phyloP scores from a whole-genome alignment of 2,113 vertebrate genomes.

The Myotis yumanensis region DNA sequence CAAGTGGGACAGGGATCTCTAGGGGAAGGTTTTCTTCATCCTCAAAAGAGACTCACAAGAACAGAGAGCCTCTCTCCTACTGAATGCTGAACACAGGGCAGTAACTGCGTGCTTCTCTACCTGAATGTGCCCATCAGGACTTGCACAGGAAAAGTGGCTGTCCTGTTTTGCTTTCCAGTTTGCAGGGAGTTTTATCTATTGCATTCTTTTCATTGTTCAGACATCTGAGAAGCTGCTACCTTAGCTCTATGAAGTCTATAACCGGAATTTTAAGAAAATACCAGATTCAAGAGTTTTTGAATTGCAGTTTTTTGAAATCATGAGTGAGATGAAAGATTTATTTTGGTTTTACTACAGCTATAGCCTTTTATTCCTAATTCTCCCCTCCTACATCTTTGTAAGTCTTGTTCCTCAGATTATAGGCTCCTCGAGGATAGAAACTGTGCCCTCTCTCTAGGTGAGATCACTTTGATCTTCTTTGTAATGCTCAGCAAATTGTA shows the following conservation, averaged over 20 bases:
- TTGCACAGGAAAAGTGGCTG: neutral
- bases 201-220: neutral
- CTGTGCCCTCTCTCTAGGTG: neutral
- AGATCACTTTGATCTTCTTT: neutral
- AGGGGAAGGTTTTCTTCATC: neutral
- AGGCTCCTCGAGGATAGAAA: neutral
- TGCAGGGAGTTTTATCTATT: neutral
- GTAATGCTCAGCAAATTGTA: neutral
- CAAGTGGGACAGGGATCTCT: neutral
- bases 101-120: no score
- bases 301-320: conserved; percentile 12
- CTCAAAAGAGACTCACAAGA: neutral
- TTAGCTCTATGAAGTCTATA: neutral
- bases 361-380: neutral
- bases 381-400: neutral
- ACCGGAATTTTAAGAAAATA: neutral
- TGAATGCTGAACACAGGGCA: neutral
- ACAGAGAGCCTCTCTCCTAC: neutral
- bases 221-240: neutral
- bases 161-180: neutral
- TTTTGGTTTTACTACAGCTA: neutral
- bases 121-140: neutral
- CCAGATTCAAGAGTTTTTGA: neutral
- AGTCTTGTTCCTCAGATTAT: neutral
- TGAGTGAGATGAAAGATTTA: neutral